Conservation (phyloP, 2,797 vertebrate species). For the Gallirallus australis region DNA sequence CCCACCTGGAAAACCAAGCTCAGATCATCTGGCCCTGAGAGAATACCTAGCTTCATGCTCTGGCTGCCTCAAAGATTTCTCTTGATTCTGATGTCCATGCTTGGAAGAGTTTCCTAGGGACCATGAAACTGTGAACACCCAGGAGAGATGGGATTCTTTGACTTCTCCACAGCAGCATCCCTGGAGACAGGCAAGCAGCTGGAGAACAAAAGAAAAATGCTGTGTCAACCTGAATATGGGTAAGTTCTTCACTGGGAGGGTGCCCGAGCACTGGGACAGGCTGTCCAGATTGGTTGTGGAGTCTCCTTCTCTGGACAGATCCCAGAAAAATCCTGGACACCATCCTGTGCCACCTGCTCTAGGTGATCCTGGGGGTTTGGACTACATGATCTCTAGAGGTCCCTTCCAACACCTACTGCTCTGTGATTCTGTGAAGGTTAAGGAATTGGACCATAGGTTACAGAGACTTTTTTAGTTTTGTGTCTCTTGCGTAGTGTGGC, state of each 20-base stretch:
- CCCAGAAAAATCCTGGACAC: no score
- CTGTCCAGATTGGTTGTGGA: no score
- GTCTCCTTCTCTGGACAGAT: no score
- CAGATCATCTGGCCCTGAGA: background rate
- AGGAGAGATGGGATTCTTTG: background rate
- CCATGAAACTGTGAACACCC: accelerated
- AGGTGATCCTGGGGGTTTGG: no score
- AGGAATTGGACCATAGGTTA: background rate
- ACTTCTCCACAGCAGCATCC: background rate
- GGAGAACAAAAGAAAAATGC: background rate
- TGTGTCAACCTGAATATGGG: background rate
- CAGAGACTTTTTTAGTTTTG: background rate
- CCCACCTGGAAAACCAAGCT: background rate
- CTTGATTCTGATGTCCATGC: background rate
- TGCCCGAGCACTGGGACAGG: no score
- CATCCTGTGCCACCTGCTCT: no score
- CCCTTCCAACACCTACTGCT: no score
- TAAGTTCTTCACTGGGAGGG: no score
- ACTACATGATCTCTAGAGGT: no score
- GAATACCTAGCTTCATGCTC: accelerated
- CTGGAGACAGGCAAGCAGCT: background rate
- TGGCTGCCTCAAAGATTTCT: background rate
- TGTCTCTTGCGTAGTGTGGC: background rate
- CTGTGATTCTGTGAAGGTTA: background rate
- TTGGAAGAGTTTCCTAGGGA: background rate